Evolutionary conservation across 2,888 invertebrate genomes (phyloP).

Genomic region (Eumacrocentrus americanus): DNA sequence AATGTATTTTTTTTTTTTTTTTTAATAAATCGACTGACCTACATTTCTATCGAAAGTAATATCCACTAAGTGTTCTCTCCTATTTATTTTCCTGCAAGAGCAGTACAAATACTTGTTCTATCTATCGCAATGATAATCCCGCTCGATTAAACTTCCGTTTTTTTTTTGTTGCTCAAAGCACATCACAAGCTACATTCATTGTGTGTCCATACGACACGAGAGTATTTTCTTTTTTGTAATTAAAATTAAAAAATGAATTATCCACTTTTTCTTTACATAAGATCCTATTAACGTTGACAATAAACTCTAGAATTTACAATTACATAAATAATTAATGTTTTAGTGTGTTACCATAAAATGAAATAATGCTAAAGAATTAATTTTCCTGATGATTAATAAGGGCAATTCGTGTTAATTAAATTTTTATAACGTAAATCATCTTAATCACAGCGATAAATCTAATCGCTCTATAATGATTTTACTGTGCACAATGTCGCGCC

Average conservation of each 20-base stretch:
- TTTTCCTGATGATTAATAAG: no score
- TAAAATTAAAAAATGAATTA: no score
- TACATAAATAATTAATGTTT: neutral
- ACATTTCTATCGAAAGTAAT: conserved; percentile 12
- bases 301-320: neutral
- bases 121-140: conserved; percentile 8
- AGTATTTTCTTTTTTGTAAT: no score
- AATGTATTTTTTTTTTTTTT: conserved; percentile 1
- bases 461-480: neutral
- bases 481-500: neutral
- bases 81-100: neutral
- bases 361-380: no score
- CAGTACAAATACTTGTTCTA: conserved; percentile 6
- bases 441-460: neutral
- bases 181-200: neutral
- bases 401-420: neutral
- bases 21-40: conserved; percentile 22
- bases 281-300: neutral
- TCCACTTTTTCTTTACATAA: neutral
- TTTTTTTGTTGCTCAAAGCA: neutral
- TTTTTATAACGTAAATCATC: neutral
- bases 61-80: conserved; percentile 1
- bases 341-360: no score
- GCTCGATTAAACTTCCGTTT: conserved; percentile 13
- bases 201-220: no score